These are phyloP conservation scores for Pantelozetes paolii DNA, from an alignment of 2,888 invertebrate genomes.

Conservation along the genomic window DNA sequence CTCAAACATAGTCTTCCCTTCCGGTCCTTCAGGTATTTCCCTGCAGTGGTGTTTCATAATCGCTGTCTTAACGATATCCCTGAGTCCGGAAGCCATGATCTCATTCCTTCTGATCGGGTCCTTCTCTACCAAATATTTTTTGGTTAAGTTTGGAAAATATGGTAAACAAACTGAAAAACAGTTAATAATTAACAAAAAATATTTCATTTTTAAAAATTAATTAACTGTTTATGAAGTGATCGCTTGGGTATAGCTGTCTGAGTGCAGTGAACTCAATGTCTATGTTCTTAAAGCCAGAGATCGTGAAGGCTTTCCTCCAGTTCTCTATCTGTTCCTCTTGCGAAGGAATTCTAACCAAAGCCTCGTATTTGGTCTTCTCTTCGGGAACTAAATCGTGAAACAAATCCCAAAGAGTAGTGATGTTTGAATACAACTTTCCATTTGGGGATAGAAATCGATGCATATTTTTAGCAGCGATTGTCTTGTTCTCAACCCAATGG, in stretches of 20 bases:
- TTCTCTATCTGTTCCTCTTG: conserved; percentile 37
- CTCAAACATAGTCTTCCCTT: conserved; percentile 30
- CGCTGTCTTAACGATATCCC: conserved; percentile 34
- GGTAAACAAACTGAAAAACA: conserved; percentile 33
- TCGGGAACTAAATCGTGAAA: conserved; percentile 31
- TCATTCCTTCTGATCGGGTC: conserved; percentile 34
- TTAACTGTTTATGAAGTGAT: conserved; percentile 38
- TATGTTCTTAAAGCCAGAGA: conserved; percentile 22
- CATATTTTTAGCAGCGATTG: conserved; percentile 4
- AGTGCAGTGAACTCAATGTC: conserved; percentile 34
- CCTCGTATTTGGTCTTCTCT: conserved; percentile 19
- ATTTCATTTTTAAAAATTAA: too few relatives aligned
- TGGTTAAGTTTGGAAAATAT: conserved; percentile 41
- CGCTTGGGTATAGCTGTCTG: conserved; percentile 32
- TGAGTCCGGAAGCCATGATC: conserved; percentile 38
- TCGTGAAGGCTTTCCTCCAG: conserved; percentile 11
- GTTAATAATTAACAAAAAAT: neutral
- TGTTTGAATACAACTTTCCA: conserved; percentile 37
- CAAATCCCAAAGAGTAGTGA: conserved; percentile 40
- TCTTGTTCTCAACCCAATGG: conserved; percentile 39
- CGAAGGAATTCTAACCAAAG: conserved; percentile 26
- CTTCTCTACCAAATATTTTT: conserved; percentile 39
- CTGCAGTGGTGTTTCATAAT: conserved; percentile 36
- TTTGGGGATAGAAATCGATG: conserved; percentile 36
- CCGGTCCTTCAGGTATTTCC: conserved; percentile 11